These are phyloP conservation scores for Zaprionus ghesquierei DNA, from an alignment of 1,140 invertebrate species.

Conservation along the genomic window DNA sequence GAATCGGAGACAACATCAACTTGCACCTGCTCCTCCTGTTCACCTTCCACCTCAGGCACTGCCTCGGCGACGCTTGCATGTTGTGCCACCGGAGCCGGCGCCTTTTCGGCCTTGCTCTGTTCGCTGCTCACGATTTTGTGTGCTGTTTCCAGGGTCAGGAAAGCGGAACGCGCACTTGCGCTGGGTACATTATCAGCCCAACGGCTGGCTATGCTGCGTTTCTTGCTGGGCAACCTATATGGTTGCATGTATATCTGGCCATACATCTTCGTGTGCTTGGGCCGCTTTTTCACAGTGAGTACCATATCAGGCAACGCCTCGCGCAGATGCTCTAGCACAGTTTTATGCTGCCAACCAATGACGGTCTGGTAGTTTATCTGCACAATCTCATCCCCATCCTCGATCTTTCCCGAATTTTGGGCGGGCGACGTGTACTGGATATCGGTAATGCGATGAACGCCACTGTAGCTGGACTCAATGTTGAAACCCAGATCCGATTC, in stretches of 20 bases:
- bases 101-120: constrained; percentile 64
- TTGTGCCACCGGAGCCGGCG: constrained; percentile 8
- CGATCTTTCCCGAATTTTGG: constrained; percentile 93
- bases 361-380: constrained; percentile 97
- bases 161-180: constrained; percentile 86
- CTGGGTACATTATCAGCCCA: constrained; percentile 86
- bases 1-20: constrained; percentile 67
- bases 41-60: background rate
- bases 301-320: constrained; percentile 92
- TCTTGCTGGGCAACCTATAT: constrained; percentile 90
- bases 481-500: constrained; percentile 91
- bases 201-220: constrained; percentile 86
- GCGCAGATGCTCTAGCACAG: constrained; percentile 89
- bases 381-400: constrained; percentile 96
- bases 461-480: constrained; percentile 92
- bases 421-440: constrained; percentile 93
- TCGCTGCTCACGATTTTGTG: constrained; percentile 63
- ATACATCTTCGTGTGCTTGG: constrained; percentile 91
- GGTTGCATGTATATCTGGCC: constrained; percentile 92
- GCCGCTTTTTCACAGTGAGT: constrained; percentile 92
- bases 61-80: background rate
- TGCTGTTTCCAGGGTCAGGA: constrained; percentile 86
- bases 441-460: constrained; percentile 90
- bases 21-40: constrained; percentile 1
- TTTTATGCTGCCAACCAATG: constrained; percentile 93